Percentiles rank a stretch among this genome's conserved stretches.
These are phyloP conservation scores for Clepsis dumicolana DNA, from an alignment of 2,888 invertebrate genomes.

Conservation along the genomic window DNA sequence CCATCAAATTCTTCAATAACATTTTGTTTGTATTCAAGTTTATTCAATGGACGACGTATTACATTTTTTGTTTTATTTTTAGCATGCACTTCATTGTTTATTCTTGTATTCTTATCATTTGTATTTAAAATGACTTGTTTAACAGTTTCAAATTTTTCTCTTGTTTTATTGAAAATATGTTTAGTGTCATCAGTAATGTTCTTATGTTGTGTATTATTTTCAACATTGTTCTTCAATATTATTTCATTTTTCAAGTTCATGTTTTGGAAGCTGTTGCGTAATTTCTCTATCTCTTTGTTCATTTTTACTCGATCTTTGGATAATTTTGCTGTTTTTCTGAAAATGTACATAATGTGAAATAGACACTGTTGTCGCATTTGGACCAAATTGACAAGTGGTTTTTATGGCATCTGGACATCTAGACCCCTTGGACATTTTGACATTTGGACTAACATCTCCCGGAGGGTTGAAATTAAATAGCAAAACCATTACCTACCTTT, in stretches of 20 bases:
- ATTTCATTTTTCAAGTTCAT: slow-evolving; percentile 67
- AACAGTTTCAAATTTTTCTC: neutral
- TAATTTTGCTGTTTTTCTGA: slow-evolving; percentile 61
- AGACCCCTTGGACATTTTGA: too few relatives aligned
- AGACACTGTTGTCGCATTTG: too few relatives aligned
- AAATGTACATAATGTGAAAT: slow-evolving; percentile 44
- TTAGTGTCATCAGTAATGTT: slow-evolving; percentile 23
- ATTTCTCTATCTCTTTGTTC: slow-evolving; percentile 67
- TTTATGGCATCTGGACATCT: too few relatives aligned
- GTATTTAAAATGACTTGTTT: slow-evolving; percentile 9
- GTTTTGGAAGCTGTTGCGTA: slow-evolving; percentile 64
- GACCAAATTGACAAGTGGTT: too few relatives aligned
- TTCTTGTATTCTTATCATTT: neutral
- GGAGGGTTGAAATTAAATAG: neutral
- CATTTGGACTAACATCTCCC: too few relatives aligned
- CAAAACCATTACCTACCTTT: slow-evolving; percentile 54
- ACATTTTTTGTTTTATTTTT: slow-evolving; percentile 4
- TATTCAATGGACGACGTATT: neutral
- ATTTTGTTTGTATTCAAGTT: slow-evolving; percentile 41
- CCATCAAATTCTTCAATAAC: slow-evolving; percentile 60
- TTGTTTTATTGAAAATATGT: slow-evolving; percentile 9
- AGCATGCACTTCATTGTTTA: neutral
- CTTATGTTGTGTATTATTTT: slow-evolving; percentile 48
- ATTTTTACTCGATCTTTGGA: slow-evolving; percentile 59
- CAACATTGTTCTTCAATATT: slow-evolving; percentile 57